These are phyloP conservation scores for Sussaba pulchella DNA, from an alignment of 2,888 invertebrate genomes.

Conservation along the genomic window DNA sequence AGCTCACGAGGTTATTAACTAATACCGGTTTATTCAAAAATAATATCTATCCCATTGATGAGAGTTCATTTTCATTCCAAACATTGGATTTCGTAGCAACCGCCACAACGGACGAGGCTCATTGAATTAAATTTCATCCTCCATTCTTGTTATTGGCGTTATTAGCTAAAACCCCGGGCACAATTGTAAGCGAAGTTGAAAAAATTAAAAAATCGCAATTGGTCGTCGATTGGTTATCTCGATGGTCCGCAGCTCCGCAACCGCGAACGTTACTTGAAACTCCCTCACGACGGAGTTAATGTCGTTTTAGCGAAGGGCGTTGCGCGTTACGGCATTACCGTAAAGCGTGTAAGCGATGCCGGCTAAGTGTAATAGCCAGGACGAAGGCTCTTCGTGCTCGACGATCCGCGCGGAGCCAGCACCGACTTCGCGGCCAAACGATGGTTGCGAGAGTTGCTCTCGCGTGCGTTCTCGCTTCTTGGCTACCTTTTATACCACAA, in stretches of 20 bases:
- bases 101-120: too few species aligned
- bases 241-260: slow-evolving; percentile 8
- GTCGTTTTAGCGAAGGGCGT: slow-evolving; percentile 37
- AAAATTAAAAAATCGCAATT: slow-evolving; percentile 49
- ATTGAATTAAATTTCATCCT: too few species aligned
- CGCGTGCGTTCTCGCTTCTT: slow-evolving; percentile 22
- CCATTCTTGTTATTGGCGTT: too few species aligned
- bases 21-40: too few species aligned
- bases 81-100: too few species aligned
- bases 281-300: slow-evolving; percentile 39
- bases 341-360: slow-evolving; percentile 53
- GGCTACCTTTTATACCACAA: slow-evolving; percentile 10
- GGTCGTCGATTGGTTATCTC: slow-evolving; percentile 44
- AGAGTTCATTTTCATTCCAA: too few species aligned
- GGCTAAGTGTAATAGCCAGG: slow-evolving; percentile 53
- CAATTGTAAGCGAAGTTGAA: too few species aligned
- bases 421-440: neutral
- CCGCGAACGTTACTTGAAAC: slow-evolving; percentile 41
- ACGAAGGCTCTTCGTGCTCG: slow-evolving; percentile 39
- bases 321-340: slow-evolving; percentile 40
- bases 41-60: too few species aligned
- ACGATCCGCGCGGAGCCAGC: neutral
- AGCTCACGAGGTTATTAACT: too few species aligned
- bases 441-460: slow-evolving; percentile 8
- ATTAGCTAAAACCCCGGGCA: too few species aligned